Base-by-base conservation (phyloP, 2,888 invertebrate species). In the Synanthedon tipuliformis region DNA sequence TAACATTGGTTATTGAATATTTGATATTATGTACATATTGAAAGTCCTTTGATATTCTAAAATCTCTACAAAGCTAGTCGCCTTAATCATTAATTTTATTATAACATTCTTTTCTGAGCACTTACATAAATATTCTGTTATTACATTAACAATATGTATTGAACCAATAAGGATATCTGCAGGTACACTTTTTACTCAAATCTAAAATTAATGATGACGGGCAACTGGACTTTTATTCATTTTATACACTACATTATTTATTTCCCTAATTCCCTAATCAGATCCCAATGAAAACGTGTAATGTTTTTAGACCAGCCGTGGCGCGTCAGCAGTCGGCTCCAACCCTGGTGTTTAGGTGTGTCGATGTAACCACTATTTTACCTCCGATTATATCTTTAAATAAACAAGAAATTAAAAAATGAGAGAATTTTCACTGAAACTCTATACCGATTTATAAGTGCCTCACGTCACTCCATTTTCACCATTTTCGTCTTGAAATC, bases 341-440 rank as follows among this genome's bases (percentile, higher is more conserved):
- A 68, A 88, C 88, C 75, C 85, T 88, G 77, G 88, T 88, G 79
- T 87, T 87, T 88, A 88, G 88, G 88, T 88, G 88, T 88, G 88
- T 88, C 88, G 85, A 81, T 86, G 86, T 85, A 83, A 78, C 78
- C 82, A 75, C 67, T 78, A 68, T 68, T 77, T 65, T 71, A 68
- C 62, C 65, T 58, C 70, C 70, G 66, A 66, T 73, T 78, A 71
- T 69, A 70, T 76, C 75, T 82, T 82, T 72, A 74, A 78, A 68
- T 58, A 61, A 66, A 65, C 63, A 56, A 57, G 59, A 50, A 50
- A 50, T 27, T 40, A 12, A 13, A 16, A 18, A 18, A 8, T 8
- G 8, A 8, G 7, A 34, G 8, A 8, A 34, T 2, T 7, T 34
- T 34, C 8, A 8, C 8, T 34, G 34, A 8, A 34, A 34, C 8